A percentile compares a stretch with the other conserved stretches of the same genome.
phyloP scores from a whole-genome alignment of 2,888 invertebrate species.

The Drosophila affinis region DNA sequence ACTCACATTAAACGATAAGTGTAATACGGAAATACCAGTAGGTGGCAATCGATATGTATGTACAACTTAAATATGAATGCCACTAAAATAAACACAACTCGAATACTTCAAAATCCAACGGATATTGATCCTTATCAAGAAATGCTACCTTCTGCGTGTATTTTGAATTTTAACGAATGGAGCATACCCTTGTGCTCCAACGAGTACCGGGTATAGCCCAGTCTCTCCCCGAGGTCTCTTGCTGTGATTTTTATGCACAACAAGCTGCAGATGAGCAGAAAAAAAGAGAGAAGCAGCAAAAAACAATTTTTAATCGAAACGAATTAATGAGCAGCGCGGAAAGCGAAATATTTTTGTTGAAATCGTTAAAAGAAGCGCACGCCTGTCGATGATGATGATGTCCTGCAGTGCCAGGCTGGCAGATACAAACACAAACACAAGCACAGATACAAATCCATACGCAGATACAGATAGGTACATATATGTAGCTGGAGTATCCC shows the following conservation, averaged over 20 bases:
- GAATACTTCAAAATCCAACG: too few relatives aligned
- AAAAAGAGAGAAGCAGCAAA: slow-evolving; percentile 40
- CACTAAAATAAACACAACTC: too few relatives aligned
- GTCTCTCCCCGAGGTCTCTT: slow-evolving; percentile 52
- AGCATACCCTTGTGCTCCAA: neutral
- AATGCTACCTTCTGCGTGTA: neutral
- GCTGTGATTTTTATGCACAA: slow-evolving; percentile 80
- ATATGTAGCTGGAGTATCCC: slow-evolving; percentile 29
- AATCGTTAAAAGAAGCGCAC: slow-evolving; percentile 72
- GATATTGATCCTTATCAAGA: neutral
- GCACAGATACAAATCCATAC: slow-evolving; percentile 16
- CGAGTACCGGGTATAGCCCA: slow-evolving; percentile 5
- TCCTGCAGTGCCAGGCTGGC: slow-evolving; percentile 68
- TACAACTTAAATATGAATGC: too few relatives aligned
- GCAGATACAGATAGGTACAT: slow-evolving; percentile 26
- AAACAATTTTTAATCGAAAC: slow-evolving; percentile 75
- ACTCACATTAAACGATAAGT: neutral
- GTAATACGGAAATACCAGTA: too few relatives aligned
- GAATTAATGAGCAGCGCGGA: slow-evolving; percentile 76
- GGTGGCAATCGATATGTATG: too few relatives aligned
- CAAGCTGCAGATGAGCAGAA: slow-evolving; percentile 67
- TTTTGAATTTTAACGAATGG: neutral
- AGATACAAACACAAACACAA: slow-evolving; percentile 9
- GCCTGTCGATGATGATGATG: slow-evolving; percentile 71
- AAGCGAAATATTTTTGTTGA: slow-evolving; percentile 68